A percentile compares a stretch with the other conserved stretches of the same genome.
Conservation (phyloP, 1,140 invertebrate species). For the Chrysoperla carnea region DNA sequence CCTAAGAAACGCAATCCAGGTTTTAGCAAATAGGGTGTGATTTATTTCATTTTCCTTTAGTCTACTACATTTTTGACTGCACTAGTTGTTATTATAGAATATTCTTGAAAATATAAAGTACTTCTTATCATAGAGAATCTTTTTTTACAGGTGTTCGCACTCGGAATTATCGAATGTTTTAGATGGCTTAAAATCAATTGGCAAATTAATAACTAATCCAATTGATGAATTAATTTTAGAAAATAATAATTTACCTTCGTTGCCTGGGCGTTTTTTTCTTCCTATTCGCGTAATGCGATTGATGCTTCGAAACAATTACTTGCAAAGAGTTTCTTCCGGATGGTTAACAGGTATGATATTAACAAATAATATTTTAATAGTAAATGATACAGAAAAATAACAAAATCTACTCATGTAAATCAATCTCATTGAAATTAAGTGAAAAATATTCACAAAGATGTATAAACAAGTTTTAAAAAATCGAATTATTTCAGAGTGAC, state of each 20-base stretch:
- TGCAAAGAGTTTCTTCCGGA: conserved; percentile 62
- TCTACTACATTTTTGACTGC: too few species aligned
- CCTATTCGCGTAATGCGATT: conserved; percentile 53
- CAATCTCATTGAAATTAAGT: too few species aligned
- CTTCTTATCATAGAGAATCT: neutral
- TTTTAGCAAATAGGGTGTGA: too few species aligned
- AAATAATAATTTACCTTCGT: conserved; percentile 63
- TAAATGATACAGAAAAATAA: too few species aligned
- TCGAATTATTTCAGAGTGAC: conserved; percentile 9
- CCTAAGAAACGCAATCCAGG: too few species aligned
- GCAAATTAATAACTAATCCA: conserved; percentile 42
- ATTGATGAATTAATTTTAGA: conserved; percentile 74
- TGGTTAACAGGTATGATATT: conserved; percentile 33
- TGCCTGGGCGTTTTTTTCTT: conserved; percentile 60
- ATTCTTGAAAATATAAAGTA: too few species aligned
- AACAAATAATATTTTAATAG: too few species aligned
- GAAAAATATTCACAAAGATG: too few species aligned
- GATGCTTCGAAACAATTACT: conserved; percentile 64
- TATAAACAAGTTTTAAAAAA: conserved; percentile 11
- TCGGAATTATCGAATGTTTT: conserved; percentile 59
- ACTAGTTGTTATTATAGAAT: too few species aligned
- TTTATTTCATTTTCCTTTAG: too few species aligned
- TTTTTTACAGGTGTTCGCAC: conserved; percentile 57
- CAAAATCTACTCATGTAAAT: too few species aligned
- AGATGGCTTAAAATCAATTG: conserved; percentile 50